A percentile compares a stretch with the other conserved stretches of the same genome.
Conservation (phyloP, 1,140 invertebrate genomes). For the Armadillidium nasatum region DNA sequence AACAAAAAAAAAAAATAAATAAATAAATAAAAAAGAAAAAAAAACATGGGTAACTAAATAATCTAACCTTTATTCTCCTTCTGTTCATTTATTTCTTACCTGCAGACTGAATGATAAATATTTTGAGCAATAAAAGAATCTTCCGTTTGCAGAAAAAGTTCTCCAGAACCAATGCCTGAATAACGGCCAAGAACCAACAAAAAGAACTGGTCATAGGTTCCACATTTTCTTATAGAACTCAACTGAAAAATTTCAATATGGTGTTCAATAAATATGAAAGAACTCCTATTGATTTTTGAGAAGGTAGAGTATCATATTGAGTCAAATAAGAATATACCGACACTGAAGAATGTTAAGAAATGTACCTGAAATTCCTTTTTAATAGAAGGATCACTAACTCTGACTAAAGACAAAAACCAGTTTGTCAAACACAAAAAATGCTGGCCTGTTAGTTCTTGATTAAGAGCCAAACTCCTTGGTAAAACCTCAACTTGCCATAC, state of each 20-base stretch:
- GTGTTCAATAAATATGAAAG: neutral
- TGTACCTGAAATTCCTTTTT: neutral
- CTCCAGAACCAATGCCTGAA: slow-evolving; percentile 20
- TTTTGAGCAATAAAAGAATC: slow-evolving; percentile 22
- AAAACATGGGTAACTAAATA: too few species aligned
- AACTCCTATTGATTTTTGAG: too few species aligned
- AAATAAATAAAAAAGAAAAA: too few species aligned
- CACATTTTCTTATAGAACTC: slow-evolving; percentile 25
- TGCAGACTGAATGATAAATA: slow-evolving; percentile 24
- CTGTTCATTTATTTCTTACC: slow-evolving; percentile 6
- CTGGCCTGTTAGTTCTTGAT: slow-evolving; percentile 11
- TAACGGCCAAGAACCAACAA: slow-evolving; percentile 15
- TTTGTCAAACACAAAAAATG: slow-evolving; percentile 24
- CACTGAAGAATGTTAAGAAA: too few species aligned
- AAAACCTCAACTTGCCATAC: slow-evolving; percentile 26
- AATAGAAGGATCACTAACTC: neutral
- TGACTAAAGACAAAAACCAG: slow-evolving; percentile 20
- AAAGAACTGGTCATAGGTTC: slow-evolving; percentile 21
- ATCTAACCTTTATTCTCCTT: too few species aligned
- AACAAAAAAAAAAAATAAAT: too few species aligned
- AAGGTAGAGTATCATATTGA: too few species aligned
- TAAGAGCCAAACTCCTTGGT: slow-evolving; percentile 14
- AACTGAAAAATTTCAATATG: neutral
- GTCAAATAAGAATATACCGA: too few species aligned
- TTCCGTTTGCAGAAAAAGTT: slow-evolving; percentile 16